These are phyloP conservation scores for Xylocopa sonorina DNA, from an alignment of 1,140 invertebrate species.

Conservation along the genomic window DNA sequence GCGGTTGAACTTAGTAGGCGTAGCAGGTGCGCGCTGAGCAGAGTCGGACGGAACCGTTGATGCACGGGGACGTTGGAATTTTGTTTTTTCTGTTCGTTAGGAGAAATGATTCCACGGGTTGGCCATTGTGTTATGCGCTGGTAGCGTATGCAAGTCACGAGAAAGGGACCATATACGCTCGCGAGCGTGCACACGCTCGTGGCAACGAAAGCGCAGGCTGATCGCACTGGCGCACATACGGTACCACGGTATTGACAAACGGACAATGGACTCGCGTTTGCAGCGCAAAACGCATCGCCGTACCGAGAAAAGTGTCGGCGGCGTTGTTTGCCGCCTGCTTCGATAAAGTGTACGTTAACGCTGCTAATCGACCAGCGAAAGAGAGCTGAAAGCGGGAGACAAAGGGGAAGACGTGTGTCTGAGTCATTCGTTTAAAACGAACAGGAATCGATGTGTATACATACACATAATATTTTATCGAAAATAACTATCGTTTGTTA, in stretches of 20 bases:
- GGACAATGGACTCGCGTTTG: constrained; percentile 69
- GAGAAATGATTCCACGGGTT: neutral
- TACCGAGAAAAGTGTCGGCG: constrained; percentile 42
- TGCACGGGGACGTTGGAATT: no score
- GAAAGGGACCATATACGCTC: neutral
- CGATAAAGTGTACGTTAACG: constrained; percentile 39
- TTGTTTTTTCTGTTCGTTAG: no score
- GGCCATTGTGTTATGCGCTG: neutral
- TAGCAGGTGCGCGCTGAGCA: no score
- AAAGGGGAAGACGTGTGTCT: neutral
- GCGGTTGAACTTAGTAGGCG: no score
- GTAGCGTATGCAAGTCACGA: neutral
- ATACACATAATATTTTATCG: no score
- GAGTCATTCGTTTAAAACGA: no score
- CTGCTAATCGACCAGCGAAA: no score
- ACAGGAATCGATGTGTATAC: neutral
- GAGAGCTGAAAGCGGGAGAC: neutral
- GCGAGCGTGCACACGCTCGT: neutral
- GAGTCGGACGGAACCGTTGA: no score
- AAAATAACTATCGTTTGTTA: no score
- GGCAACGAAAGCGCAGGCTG: constrained; percentile 45
- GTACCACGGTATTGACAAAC: constrained; percentile 70
- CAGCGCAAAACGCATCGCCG: constrained; percentile 25
- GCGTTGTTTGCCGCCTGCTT: constrained; percentile 24
- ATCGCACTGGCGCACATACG: constrained; percentile 43